Evolutionary conservation across 2,888 invertebrate species (phyloP), one percentile per base, ranked within the genome.

Genomic region (Boloria selene): DNA sequence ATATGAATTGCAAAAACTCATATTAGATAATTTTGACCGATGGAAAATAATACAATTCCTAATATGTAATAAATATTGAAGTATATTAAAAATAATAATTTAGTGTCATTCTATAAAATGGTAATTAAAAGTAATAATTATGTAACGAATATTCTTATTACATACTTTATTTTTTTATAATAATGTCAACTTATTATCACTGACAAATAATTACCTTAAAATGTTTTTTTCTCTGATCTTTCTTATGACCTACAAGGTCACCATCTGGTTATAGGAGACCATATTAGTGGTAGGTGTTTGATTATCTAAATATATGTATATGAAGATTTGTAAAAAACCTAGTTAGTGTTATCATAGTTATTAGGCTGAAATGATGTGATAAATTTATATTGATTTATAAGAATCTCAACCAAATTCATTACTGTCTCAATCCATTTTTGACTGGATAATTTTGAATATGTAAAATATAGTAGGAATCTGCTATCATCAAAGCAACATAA

Each of bases 401-500:
- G 68, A 68, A 68, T 68, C 68, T 68, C 61, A 61, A 61, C 49
- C 52, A 68, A 65, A 50, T 58, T 7, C 60, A 16, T 52, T 53
- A 22, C 31, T 17, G 26, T 62, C 7, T 50, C 22, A 58, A 51
- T 17, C 26, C 14, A 50, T 31, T 31, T 6, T 10, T 38, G 31
- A 38, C 10, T 38, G 31, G 31, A 38, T 7, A 38, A 38, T 38
- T 38, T 7, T 51, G 58, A 45, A 42, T 56, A 51, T 16, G 4
- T 7, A 22, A 13, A 26, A 47, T 14, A 47, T 14, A 47, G 45
- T 17, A 54, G 18, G 3, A 6, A 4, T 42, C 26, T 55, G 44
- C 16, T 16, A 63, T 22, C 10, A 14, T 17, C 42, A 53, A 31
- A 26, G 26, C 26, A 53, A 31, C 31, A 38, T 2, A 38, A 38